phyloP scores from a whole-genome alignment of 2,888 invertebrate species.

The Chalcosyrphus nemorum region DNA sequence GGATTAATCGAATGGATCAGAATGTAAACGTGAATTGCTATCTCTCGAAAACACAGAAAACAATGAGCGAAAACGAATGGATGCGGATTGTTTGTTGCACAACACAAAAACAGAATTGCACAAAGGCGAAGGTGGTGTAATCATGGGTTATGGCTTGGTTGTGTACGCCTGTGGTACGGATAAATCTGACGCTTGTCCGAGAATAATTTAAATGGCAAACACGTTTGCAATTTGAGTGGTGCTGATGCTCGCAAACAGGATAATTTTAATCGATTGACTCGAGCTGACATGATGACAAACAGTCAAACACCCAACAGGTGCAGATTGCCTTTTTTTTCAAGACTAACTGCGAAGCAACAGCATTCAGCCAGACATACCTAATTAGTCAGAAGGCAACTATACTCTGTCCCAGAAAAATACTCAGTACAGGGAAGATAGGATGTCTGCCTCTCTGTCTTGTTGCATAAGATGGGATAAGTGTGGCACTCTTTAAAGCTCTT shows the following conservation, averaged over 20 bases:
- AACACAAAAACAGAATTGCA: slow-evolving; percentile 15
- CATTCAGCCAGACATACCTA: too few relatives aligned
- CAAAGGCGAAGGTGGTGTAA: not conserved
- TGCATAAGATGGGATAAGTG: too few relatives aligned
- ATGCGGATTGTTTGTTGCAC: slow-evolving; percentile 30
- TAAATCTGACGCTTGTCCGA: not conserved
- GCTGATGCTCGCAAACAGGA: not conserved
- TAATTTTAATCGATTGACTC: not conserved
- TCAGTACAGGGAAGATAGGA: too few relatives aligned
- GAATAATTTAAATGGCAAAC: slow-evolving; percentile 1
- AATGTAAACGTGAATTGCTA: slow-evolving; percentile 23
- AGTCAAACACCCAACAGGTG: not conserved
- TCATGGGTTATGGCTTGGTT: not conserved
- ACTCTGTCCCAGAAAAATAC: too few relatives aligned
- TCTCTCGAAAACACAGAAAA: slow-evolving; percentile 2
- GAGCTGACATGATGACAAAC: not conserved
- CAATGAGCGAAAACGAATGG: slow-evolving; percentile 16
- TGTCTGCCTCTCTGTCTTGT: too few relatives aligned
- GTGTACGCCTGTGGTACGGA: not conserved
- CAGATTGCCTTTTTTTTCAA: not conserved
- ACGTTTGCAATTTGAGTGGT: slow-evolving; percentile 6
- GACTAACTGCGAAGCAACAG: not conserved
- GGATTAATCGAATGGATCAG: slow-evolving; percentile 58
- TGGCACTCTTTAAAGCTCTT: too few relatives aligned
- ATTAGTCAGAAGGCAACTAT: too few relatives aligned